These are phyloP conservation scores for Drosophila pseudotakahashii DNA, from an alignment of 2,888 invertebrate species.

Conservation along the genomic window DNA sequence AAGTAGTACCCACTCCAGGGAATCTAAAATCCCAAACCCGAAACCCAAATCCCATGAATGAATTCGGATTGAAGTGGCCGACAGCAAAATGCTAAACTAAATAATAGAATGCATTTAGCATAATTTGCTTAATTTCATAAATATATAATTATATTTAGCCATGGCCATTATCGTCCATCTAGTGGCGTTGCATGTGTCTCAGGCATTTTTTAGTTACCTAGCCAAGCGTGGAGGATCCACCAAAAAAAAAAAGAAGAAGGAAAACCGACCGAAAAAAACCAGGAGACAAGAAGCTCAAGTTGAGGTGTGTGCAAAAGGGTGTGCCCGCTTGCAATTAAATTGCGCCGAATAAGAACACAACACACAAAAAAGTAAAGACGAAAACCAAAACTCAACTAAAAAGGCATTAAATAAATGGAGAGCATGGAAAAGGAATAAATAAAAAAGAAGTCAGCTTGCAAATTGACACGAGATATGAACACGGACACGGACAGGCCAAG, in stretches of 20 bases:
- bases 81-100: constrained; percentile 48
- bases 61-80: constrained; percentile 38
- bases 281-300: constrained; percentile 29
- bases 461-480: constrained; percentile 77
- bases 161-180: constrained; percentile 41
- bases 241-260: too few relatives aligned
- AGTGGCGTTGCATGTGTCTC: constrained; percentile 57
- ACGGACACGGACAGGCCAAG: constrained; percentile 63
- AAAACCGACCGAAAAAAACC: too few relatives aligned
- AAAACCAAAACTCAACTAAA: constrained; percentile 53
- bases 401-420: constrained; percentile 70
- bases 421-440: constrained; percentile 38
- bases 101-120: constrained; percentile 74
- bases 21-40: neutral
- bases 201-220: constrained; percentile 72
- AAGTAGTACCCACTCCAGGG: neutral
- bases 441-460: constrained; percentile 68
- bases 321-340: constrained; percentile 70
- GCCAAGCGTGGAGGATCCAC: constrained; percentile 62
- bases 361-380: constrained; percentile 20
- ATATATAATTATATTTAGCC: constrained; percentile 72
- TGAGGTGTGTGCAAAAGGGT: constrained; percentile 66
- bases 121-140: constrained; percentile 75
- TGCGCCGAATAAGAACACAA: constrained; percentile 44
- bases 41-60: constrained; percentile 18